These are phyloP conservation scores for Varanus salvator DNA, from an alignment of 2,113 vertebrate species.

Conservation along the genomic window DNA sequence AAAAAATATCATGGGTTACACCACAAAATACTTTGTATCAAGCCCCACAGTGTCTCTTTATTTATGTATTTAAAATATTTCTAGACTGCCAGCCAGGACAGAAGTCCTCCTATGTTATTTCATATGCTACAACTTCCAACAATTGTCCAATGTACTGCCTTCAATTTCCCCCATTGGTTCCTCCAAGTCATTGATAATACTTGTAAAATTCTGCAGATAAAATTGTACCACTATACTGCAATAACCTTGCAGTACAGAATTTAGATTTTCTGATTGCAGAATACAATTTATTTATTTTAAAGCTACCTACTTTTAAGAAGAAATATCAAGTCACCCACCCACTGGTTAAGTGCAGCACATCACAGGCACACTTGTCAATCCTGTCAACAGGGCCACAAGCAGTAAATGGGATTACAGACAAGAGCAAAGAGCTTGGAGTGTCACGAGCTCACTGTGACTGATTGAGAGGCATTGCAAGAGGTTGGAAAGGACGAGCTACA, in stretches of 20 bases:
- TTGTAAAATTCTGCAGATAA: not conserved
- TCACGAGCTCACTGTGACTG: constrained; percentile 35
- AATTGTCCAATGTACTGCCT: not conserved
- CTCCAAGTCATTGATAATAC: not conserved
- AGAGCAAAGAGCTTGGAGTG: constrained; percentile 25
- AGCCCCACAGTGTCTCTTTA: not conserved
- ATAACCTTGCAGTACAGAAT: not conserved
- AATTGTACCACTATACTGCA: not conserved
- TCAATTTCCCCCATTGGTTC: not conserved
- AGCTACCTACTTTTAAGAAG: not conserved
- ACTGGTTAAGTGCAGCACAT: constrained; percentile 8
- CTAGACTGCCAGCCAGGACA: too few relatives aligned
- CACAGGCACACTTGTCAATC: constrained; percentile 30
- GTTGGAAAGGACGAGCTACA: constrained; percentile 6
- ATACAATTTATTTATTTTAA: not conserved
- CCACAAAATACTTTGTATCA: not conserved
- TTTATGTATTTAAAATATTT: not conserved
- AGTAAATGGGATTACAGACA: constrained; percentile 16
- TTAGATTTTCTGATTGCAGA: not conserved
- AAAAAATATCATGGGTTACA: not conserved
- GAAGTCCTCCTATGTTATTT: not conserved
- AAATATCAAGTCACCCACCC: not conserved
- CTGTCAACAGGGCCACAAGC: constrained; percentile 12
- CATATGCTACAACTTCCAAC: not conserved
- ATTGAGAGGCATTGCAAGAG: constrained; percentile 35